Conservation (phyloP, 2,888 invertebrate species). For the Tiphia femorata region DNA sequence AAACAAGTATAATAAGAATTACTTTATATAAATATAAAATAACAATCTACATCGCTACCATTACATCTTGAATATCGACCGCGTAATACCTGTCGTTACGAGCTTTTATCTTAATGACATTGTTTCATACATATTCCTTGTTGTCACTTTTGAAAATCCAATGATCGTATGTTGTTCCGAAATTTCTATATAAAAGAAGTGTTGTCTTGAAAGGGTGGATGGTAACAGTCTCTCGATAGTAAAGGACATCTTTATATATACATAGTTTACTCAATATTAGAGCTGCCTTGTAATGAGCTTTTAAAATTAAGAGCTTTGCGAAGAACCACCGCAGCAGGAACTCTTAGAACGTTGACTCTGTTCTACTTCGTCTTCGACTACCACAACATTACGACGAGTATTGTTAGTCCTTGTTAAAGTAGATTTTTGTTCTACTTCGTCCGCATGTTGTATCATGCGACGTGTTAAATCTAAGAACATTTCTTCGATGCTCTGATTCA, state of each 20-base stretch:
- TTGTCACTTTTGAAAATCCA: too few relatives aligned
- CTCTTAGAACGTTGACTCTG: constrained; percentile 56
- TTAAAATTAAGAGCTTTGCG: constrained; percentile 31
- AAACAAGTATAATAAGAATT: constrained; percentile 9
- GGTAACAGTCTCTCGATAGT: not conserved
- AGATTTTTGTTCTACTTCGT: constrained; percentile 57
- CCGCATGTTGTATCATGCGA: constrained; percentile 75
- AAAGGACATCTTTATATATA: constrained; percentile 2
- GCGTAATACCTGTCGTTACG: constrained; percentile 8
- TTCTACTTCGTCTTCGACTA: constrained; percentile 68
- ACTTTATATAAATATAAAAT: constrained; percentile 17
- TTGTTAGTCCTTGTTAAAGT: constrained; percentile 66
- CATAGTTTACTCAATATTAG: not conserved
- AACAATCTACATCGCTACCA: constrained; percentile 14
- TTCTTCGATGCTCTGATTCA: constrained; percentile 92
- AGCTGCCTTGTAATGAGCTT: not conserved
- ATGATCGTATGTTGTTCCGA: too few relatives aligned
- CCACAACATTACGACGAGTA: constrained; percentile 68
- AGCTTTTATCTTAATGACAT: not conserved
- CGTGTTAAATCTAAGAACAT: constrained; percentile 87
- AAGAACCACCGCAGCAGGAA: constrained; percentile 64
- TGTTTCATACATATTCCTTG: too few relatives aligned
- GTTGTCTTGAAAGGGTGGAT: not conserved
- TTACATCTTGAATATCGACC: constrained; percentile 7
- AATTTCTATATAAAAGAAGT: too few relatives aligned